Evolutionary conservation across 2,113 vertebrate species (phyloP).

Genomic region (Phyllostomus discolor): DNA sequence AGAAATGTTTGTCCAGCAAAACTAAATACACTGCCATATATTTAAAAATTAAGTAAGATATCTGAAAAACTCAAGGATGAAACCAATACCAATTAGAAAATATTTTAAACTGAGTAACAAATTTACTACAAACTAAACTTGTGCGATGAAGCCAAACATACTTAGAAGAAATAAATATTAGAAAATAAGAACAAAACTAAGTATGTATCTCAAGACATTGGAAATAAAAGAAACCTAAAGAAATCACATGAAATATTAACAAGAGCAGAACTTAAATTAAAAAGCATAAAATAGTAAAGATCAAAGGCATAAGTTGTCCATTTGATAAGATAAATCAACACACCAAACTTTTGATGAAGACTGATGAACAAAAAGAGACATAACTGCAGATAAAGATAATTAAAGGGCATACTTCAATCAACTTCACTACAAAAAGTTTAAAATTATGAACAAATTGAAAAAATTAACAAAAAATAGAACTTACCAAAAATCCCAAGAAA

Average conservation of each 20-base stretch:
- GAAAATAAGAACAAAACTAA: not conserved
- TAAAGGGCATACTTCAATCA: not conserved
- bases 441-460: not conserved
- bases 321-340: not conserved
- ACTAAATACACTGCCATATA: not conserved
- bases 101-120: not conserved
- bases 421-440: not conserved
- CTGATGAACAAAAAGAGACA: not conserved
- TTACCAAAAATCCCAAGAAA: not conserved
- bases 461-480: not conserved
- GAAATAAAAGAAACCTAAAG: slow-evolving; percentile 8
- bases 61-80: not conserved
- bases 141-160: not conserved
- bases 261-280: not conserved
- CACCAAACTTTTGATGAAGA: not conserved
- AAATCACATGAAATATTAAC: not conserved
- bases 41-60: not conserved
- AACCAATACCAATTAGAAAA: not conserved
- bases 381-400: not conserved
- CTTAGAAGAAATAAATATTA: not conserved
- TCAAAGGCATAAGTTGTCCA: not conserved
- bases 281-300: not conserved
- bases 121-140: not conserved
- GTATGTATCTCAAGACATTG: not conserved
- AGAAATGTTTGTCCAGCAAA: not conserved